A percentile compares a stretch with the other conserved stretches of the same genome.
phyloP scores from a whole-genome alignment of 2,797 vertebrate genomes.

The Takifugu rubripes region DNA sequence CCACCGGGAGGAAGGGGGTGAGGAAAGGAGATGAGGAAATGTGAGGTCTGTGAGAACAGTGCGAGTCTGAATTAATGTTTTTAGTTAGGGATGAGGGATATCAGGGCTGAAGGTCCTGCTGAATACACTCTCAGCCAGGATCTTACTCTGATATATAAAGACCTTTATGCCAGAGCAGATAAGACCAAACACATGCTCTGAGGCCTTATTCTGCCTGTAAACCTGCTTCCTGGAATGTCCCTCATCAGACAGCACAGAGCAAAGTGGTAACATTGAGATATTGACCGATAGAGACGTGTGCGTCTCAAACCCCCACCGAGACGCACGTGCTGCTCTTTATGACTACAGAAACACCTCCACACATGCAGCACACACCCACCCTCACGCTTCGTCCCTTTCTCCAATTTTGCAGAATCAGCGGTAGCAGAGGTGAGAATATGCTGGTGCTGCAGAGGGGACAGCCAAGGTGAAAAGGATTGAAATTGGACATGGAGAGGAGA shows the following conservation, averaged over 20 bases:
- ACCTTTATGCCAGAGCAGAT: conserved; percentile 15
- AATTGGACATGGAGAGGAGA: conserved; percentile 16
- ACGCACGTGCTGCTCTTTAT: conserved; percentile 3
- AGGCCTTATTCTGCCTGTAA: too few species aligned
- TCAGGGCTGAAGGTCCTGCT: conserved; percentile 8
- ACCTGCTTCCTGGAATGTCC: conserved; percentile 28
- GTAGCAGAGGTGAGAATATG: conserved; percentile 46
- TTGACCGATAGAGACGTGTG: conserved; percentile 32
- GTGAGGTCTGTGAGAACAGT: conserved; percentile 48
- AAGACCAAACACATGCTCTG: not conserved
- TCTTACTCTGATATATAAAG: conserved; percentile 16
- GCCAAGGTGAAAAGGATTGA: conserved; percentile 54
- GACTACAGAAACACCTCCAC: not conserved
- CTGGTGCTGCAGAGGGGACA: conserved; percentile 26
- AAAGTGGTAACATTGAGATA: conserved; percentile 28
- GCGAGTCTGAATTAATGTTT: conserved; percentile 64
- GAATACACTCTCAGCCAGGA: not conserved
- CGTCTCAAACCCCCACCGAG: conserved; percentile 20
- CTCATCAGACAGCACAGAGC: conserved; percentile 30
- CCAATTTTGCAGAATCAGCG: conserved; percentile 64
- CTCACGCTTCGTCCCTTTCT: conserved; percentile 28
- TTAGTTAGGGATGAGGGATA: conserved; percentile 30
- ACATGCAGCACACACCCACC: conserved; percentile 4
- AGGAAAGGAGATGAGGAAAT: conserved; percentile 37
- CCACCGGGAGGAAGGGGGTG: conserved; percentile 49